Evolutionary conservation across 2,888 invertebrate species (phyloP).

Genomic region (Apotomis betuletana): DNA sequence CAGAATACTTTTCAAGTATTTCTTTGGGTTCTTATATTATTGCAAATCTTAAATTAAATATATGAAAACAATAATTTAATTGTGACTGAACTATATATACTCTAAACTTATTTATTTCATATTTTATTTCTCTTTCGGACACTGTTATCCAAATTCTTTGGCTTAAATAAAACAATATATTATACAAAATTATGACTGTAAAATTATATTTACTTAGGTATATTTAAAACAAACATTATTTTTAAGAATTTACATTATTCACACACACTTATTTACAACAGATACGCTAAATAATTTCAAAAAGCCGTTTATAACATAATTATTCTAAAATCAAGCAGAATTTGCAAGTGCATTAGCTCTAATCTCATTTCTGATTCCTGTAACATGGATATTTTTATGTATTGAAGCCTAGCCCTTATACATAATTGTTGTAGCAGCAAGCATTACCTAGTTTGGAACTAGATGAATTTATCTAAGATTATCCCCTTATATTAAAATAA

Average conservation of each 20-base stretch:
- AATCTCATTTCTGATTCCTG: no score
- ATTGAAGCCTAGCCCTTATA: no score
- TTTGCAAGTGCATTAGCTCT: no score
- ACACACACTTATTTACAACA: neutral
- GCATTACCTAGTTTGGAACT: no score
- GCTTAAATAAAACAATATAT: neutral
- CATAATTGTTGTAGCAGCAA: no score
- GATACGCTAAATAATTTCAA: no score
- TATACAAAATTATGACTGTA: neutral
- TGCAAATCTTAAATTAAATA: neutral
- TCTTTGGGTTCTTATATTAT: conserved; percentile 6
- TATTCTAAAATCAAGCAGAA: no score
- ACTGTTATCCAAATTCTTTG: neutral
- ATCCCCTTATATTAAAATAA: no score
- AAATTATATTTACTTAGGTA: neutral
- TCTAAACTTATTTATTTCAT: neutral
- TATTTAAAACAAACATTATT: conserved; percentile 18
- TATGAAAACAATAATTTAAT: neutral
- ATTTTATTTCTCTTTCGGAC: neutral
- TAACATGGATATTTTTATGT: no score
- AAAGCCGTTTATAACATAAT: no score
- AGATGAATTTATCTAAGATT: no score
- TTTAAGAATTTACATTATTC: conserved; percentile 7
- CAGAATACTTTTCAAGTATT: neutral
- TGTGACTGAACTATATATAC: neutral